Conservation (phyloP, 1,140 invertebrate genomes). For the Drosophila guanche region DNA sequence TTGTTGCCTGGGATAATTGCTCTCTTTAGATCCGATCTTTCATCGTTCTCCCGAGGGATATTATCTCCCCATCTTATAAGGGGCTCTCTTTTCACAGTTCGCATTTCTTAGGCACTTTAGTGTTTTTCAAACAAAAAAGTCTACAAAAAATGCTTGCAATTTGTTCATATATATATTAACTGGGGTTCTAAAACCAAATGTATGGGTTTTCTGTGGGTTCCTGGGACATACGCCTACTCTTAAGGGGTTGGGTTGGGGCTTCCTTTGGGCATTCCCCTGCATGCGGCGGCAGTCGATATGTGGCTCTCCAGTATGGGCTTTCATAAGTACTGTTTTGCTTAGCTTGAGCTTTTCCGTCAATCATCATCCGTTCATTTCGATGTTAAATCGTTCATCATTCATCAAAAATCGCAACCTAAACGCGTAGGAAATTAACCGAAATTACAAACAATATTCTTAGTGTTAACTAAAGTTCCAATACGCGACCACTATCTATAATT, state of each 20-base stretch:
- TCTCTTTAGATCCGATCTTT: conserved; percentile 14
- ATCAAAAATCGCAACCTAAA: conserved; percentile 44
- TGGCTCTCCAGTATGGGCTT: conserved; percentile 8
- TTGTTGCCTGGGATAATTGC: conserved; percentile 56
- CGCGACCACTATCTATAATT: conserved; percentile 26
- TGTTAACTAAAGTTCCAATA: conserved; percentile 41
- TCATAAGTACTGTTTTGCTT: background rate
- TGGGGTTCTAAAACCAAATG: conserved; percentile 22
- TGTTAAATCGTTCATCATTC: conserved; percentile 28
- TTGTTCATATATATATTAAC: conserved; percentile 49
- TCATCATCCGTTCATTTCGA: background rate
- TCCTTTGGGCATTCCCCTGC: too few species aligned
- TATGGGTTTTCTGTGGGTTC: background rate
- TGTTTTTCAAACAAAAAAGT: conserved; percentile 76
- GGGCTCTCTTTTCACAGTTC: conserved; percentile 37
- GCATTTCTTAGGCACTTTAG: conserved; percentile 67
- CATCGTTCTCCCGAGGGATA: conserved; percentile 10
- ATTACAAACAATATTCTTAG: conserved; percentile 58
- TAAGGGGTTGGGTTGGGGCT: too few species aligned
- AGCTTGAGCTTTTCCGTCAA: background rate
- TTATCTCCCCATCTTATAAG: background rate
- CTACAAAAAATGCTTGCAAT: conserved; percentile 20
- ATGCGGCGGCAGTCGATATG: conserved; percentile 27
- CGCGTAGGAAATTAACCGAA: conserved; percentile 50
- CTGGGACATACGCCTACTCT: too few species aligned